phyloP scores from a whole-genome alignment of 2,113 vertebrate genomes.

The Lanius ludovicianus region DNA sequence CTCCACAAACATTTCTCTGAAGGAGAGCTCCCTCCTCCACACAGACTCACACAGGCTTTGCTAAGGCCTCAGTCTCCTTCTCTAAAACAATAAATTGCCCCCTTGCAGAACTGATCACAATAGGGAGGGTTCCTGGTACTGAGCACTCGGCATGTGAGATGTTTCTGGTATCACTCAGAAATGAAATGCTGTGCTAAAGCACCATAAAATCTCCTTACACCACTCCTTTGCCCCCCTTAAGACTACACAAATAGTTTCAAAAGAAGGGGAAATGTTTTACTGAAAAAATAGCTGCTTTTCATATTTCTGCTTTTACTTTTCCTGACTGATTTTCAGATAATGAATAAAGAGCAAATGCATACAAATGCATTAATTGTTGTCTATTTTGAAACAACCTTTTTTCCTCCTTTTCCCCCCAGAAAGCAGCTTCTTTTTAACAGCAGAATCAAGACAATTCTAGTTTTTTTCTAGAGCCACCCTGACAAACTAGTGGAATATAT shows the following conservation, averaged over 20 bases:
- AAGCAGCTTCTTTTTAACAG: not conserved
- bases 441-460: not conserved
- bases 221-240: not conserved
- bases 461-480: not conserved
- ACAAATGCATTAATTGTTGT: not conserved
- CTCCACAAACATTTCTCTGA: not conserved
- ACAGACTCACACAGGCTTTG: not conserved
- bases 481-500: not conserved
- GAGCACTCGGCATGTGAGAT: not conserved
- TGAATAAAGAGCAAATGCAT: not conserved
- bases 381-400: not conserved
- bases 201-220: not conserved
- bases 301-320: not conserved
- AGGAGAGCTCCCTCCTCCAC: not conserved
- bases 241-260: not conserved
- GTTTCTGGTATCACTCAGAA: not conserved
- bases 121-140: not conserved
- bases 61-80: not conserved
- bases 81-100: not conserved
- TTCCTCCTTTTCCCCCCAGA: not conserved
- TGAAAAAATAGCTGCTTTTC: not conserved
- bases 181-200: not conserved
- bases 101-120: not conserved
- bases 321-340: conserved; percentile 1
- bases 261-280: not conserved